Evolutionary conservation across 2,888 invertebrate species (phyloP), one percentile per base, ranked within the genome.

Genomic region (Cantharis nigra): DNA sequence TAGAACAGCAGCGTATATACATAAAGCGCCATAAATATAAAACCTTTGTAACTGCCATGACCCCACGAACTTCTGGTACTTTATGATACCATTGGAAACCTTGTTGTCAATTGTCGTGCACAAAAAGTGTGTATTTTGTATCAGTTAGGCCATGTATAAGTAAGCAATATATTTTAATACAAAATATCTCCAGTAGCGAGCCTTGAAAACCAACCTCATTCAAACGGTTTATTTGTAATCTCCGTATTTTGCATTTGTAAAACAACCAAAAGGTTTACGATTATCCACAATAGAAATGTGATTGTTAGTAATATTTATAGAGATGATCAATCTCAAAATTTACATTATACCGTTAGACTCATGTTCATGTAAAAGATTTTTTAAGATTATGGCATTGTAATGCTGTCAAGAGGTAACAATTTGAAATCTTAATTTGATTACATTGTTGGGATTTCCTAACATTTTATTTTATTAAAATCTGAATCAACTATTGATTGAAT

Each of bases 71-170:
- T 67, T 26, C 20, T 67, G 65, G 65, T 67, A 67, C 65, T 67
- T 67, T 67, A 67, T 67, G 65, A 26, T 67, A 67, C 65, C 26
- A 67, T 67, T 67, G 65, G 65, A 67, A 16, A 26, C 65, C 26
- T 67, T 67, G 65, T 67, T 67, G 65, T 67, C 65, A 67, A 67
- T 67, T 67, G 65, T 67, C 65, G 65, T 67, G 65, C 65, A 67
- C 65, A 67, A 67, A 67, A 67, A 67, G 65, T 67, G 65, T 67
- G 65, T 67, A 67, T 67, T 23, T 67, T 67, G 65, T 67, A 67
- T 23, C 65, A 67, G 65, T 67, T 67, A 67, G 26, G 26, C 20
- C 23, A 23, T 67, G 23, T 23, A 67, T 67, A 67, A 67, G 65
- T 23, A 67, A 67, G 20, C 13, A 23, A 23, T 67, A 23, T n/a